A percentile compares a stretch with the other conserved stretches of the same genome.
phyloP scores from a whole-genome alignment of 2,888 invertebrate species.

The Pegoplata infirma region DNA sequence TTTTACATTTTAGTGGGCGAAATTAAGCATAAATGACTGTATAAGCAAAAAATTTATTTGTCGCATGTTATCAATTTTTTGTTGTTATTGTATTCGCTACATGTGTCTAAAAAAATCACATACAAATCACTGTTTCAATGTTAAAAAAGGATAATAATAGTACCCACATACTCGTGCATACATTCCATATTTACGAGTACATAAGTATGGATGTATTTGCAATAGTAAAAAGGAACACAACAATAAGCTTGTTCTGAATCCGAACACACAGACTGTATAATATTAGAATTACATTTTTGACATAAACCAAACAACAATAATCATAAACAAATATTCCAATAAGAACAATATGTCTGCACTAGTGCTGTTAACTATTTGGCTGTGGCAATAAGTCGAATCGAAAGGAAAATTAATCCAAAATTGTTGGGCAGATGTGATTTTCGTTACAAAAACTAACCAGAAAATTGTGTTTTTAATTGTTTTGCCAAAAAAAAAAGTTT shows the following conservation, averaged over 20 bases:
- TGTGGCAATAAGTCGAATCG: too few relatives aligned
- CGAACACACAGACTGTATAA: background rate
- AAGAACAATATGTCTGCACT: background rate
- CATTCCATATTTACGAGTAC: background rate
- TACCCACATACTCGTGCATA: too few relatives aligned
- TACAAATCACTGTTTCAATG: slow-evolving; percentile 8
- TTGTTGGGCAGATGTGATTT: too few relatives aligned
- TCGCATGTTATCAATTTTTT: background rate
- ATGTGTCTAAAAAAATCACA: background rate
- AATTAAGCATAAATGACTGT: too few relatives aligned
- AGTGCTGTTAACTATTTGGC: too few relatives aligned
- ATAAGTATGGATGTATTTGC: background rate
- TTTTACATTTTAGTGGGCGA: too few relatives aligned
- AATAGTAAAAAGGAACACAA: background rate
- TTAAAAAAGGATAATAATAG: slow-evolving; percentile 12
- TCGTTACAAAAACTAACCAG: too few relatives aligned
- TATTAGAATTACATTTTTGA: slow-evolving; percentile 3
- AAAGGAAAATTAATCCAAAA: too few relatives aligned
- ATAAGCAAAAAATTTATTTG: too few relatives aligned
- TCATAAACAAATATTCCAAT: slow-evolving; percentile 19
- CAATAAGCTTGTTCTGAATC: background rate
- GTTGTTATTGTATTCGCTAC: background rate
- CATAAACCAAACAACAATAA: slow-evolving; percentile 16
- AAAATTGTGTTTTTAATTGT: too few relatives aligned
- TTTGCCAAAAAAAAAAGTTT: too few relatives aligned